These are phyloP conservation scores for Lordiphosa andalusiaca DNA, from an alignment of 2,888 invertebrate species.

Conservation along the genomic window DNA sequence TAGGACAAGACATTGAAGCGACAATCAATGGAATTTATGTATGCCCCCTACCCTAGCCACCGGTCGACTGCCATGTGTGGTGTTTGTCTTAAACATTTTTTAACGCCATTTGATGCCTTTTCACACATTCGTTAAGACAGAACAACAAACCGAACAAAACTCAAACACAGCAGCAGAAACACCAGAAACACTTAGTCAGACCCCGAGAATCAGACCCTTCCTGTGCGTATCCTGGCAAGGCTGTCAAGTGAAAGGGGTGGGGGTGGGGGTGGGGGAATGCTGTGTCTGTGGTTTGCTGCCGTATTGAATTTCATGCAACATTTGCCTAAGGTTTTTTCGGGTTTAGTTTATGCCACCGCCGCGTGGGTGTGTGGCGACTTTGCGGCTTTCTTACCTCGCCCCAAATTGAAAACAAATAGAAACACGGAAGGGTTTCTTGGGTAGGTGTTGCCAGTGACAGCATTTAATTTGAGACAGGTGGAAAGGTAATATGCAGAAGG, in stretches of 20 bases:
- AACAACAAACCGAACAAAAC: conserved; percentile 13
- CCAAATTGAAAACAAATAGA: conserved; percentile 67
- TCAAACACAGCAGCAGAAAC: conserved; percentile 34
- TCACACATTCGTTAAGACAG: conserved; percentile 62
- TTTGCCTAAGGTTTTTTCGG: conserved; percentile 60
- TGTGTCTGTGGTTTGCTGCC: conserved; percentile 24
- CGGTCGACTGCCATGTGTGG: conserved; percentile 24
- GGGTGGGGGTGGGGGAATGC: no score
- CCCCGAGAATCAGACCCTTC: conserved; percentile 23
- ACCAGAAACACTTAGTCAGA: conserved; percentile 67
- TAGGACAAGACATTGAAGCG: conserved; percentile 56
- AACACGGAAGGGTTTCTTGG: not conserved
- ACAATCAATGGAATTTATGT: conserved; percentile 74
- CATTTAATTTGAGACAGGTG: conserved; percentile 45
- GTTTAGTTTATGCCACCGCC: conserved; percentile 15
- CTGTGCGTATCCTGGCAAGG: conserved; percentile 6
- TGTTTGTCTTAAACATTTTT: conserved; percentile 59
- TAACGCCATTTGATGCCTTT: conserved; percentile 75
- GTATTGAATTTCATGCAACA: conserved; percentile 73
- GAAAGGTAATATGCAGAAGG: not conserved
- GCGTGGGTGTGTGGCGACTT: conserved; percentile 45
- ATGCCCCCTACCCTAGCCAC: conserved; percentile 15
- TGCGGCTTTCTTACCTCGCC: conserved; percentile 61
- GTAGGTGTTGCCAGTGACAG: conserved; percentile 27
- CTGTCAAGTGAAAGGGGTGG: not conserved